phyloP scores from a whole-genome alignment of 2,888 invertebrate genomes.

The Bimastos eiseni region DNA sequence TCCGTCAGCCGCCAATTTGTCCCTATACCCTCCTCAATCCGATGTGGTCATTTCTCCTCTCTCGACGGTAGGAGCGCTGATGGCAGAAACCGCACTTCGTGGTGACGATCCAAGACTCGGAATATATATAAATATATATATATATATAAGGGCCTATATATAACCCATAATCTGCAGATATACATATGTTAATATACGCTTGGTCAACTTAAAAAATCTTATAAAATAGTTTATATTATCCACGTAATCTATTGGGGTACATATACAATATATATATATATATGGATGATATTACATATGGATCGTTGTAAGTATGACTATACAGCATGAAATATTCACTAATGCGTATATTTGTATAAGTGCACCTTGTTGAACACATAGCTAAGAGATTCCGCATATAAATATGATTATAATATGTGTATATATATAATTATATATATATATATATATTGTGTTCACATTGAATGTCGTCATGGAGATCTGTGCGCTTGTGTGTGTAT shows the following conservation, averaged over 20 bases:
- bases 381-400: too few species aligned
- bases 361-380: too few species aligned
- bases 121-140: not conserved
- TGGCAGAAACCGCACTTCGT: not conserved
- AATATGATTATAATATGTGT: too few species aligned
- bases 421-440: not conserved
- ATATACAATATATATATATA: not conserved
- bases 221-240: not conserved
- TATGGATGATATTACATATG: too few species aligned
- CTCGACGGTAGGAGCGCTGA: not conserved
- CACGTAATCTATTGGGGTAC: not conserved
- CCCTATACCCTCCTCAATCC: not conserved
- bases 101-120: not conserved
- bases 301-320: too few species aligned
- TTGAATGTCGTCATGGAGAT: not conserved
- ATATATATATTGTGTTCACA: not conserved
- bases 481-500: not conserved
- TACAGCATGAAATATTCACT: too few species aligned
- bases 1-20: not conserved
- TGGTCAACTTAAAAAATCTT: too few species aligned
- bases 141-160: not conserved
- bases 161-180: not conserved
- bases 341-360: too few species aligned
- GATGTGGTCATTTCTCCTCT: not conserved
- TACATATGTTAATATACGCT: not conserved